Base-by-base conservation (phyloP, 2,797 vertebrate genomes). In the Discoglossus pictus region DNA sequence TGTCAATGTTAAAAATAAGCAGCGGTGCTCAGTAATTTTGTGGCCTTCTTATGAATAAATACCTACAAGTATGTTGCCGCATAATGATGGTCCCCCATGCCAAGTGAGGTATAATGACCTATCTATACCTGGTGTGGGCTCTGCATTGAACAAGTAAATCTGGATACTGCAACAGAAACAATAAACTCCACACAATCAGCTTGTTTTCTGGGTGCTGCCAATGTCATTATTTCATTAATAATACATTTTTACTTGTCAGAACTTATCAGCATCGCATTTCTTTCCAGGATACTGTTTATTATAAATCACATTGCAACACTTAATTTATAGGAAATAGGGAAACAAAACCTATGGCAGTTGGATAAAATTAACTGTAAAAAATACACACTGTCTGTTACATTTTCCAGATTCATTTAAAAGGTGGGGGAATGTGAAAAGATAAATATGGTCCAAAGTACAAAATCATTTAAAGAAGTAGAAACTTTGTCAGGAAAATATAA, bases 191-290 rank as follows among this genome's bases (percentile, higher is more conserved):
- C 61, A 68, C 73, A 73, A 74, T 76, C 82, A 59, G 61, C 72
- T 79, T 76, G 72, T 75, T 60, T 84, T 85, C 77, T 75, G 79
- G 84, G 77, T 69, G 68, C 73, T 78, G 80, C 78, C 80, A 75
- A 71, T 67, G 65, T 79, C 80, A 82, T 85, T 82, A 81, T 84
- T 83, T 79, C 83, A 89, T 89, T 88, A 89, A 89, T 87, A 85
- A 89, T 84, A 80, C 76, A 85, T 86, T 84, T 88, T 83, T 73
- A 74, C 72, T 80, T 89, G 85, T 86, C 86, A 86, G 74, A 84
- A 84, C 42, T 76, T 74, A 88, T 90, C 81, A 84, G 42, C 80
- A 73, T 75, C 75, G 76, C 69, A 64, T 67, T 76, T 77, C 81
- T 83, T 82, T 73, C 79, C 75, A 69, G 65, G 74, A 74, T 76